A percentile compares a stretch with the other conserved stretches of the same genome.
phyloP scores from a whole-genome alignment of 2,888 invertebrate species.

The Fragum fragum region DNA sequence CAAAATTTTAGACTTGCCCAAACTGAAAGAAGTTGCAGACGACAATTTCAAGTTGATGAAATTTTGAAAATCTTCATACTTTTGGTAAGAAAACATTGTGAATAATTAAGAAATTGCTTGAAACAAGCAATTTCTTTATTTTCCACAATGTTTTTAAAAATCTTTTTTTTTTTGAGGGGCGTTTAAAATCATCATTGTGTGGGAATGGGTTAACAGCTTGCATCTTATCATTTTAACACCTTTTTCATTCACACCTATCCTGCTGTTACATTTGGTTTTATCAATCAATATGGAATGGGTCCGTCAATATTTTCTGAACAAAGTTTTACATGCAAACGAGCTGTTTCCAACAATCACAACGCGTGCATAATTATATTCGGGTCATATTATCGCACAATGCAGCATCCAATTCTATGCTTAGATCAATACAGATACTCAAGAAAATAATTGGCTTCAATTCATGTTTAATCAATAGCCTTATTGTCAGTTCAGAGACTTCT shows the following conservation, averaged over 20 bases:
- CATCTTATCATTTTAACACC: no score
- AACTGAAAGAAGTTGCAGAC: no score
- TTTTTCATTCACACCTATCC: not conserved
- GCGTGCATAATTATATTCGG: slow-evolving; percentile 37
- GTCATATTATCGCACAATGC: slow-evolving; percentile 48
- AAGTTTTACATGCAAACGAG: slow-evolving; percentile 45
- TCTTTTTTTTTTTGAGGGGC: no score
- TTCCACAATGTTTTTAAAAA: no score
- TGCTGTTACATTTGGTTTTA: slow-evolving; percentile 3
- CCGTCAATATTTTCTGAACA: slow-evolving; percentile 16
- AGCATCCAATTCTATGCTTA: slow-evolving; percentile 32
- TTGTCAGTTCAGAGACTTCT: slow-evolving; percentile 29
- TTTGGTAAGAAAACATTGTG: no score
- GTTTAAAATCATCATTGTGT: no score
- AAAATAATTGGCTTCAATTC: slow-evolving; percentile 53
- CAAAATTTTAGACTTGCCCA: no score
- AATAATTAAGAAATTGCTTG: no score
- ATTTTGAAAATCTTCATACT: no score
- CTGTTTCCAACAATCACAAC: slow-evolving; percentile 22
- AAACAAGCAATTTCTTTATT: no score
- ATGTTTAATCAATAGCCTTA: slow-evolving; percentile 34
- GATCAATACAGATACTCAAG: slow-evolving; percentile 57
- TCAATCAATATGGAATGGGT: slow-evolving; percentile 5
- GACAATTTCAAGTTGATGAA: no score
- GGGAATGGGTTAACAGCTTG: no score